Evolutionary conservation across 2,888 invertebrate genomes (phyloP).

Genomic region (Taenaris catops): DNA sequence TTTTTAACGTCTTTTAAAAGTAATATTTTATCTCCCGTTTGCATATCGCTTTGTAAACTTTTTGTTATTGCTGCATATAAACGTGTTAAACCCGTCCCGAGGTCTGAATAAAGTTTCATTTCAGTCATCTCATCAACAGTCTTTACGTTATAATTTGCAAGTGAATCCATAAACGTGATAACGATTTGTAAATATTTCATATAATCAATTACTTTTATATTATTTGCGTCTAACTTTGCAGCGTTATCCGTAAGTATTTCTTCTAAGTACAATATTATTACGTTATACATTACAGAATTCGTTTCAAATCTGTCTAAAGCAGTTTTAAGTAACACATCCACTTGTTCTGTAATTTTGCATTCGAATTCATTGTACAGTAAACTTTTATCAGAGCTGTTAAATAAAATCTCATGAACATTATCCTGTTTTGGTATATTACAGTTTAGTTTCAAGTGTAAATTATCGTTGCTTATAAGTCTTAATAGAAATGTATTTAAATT

Average conservation of each 20-base stretch:
- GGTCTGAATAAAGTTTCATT: constrained; percentile 30
- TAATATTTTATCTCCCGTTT: constrained; percentile 38
- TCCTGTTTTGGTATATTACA: not conserved
- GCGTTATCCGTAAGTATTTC: constrained; percentile 26
- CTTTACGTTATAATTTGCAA: constrained; percentile 37
- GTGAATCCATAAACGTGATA: constrained; percentile 40
- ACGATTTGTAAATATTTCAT: constrained; percentile 36
- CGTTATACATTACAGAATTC: constrained; percentile 33
- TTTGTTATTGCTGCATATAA: constrained; percentile 36
- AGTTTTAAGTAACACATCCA: constrained; percentile 2
- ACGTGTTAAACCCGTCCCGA: constrained; percentile 34
- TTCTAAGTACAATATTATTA: constrained; percentile 36
- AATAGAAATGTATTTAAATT: constrained; percentile 39
- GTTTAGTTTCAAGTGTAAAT: constrained; percentile 29
- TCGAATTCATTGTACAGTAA: constrained; percentile 61
- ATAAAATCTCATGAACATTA: constrained; percentile 41
- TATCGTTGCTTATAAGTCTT: constrained; percentile 50
- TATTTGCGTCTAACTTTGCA: constrained; percentile 28
- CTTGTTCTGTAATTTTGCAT: constrained; percentile 29
- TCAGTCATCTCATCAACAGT: constrained; percentile 31
- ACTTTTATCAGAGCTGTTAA: constrained; percentile 45
- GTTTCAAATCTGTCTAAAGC: constrained; percentile 20
- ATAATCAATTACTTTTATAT: constrained; percentile 32
- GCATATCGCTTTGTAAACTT: constrained; percentile 35
- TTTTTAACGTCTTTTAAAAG: constrained; percentile 37